Evolutionary conservation across 2,113 vertebrate species (phyloP).

Genomic region (Zosterops japonicus): DNA sequence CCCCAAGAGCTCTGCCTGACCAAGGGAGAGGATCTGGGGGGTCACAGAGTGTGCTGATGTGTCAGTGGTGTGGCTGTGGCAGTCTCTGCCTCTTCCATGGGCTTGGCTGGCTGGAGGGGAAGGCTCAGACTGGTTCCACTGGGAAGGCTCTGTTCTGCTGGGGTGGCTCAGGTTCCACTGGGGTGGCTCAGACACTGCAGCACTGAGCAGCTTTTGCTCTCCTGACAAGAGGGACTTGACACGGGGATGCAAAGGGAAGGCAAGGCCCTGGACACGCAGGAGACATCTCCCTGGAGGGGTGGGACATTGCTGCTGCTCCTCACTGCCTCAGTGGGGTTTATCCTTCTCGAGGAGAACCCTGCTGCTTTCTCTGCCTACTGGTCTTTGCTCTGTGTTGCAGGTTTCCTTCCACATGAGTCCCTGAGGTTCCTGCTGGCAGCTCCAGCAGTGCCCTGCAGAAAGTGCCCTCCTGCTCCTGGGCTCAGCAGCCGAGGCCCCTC

Average conservation of each 20-base stretch:
- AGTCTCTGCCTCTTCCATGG: neutral
- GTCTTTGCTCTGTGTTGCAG: constrained; percentile 70
- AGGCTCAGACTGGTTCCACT: rapidly evolving
- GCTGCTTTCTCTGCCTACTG: neutral
- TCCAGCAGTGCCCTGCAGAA: neutral
- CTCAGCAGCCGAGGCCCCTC: constrained; percentile 69
- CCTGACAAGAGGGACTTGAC: neutral
- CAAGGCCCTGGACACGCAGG: neutral
- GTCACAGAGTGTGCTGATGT: neutral
- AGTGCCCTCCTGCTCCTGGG: constrained; percentile 29
- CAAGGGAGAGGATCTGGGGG: neutral
- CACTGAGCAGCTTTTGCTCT: neutral
- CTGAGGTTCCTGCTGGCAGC: constrained; percentile 52
- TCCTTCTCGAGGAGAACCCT: neutral
- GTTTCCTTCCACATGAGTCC: constrained; percentile 41
- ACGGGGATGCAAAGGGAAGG: neutral
- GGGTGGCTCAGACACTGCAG: neutral
- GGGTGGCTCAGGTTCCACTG: rapidly evolving
- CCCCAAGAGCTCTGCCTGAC: neutral
- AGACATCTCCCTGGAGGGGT: neutral
- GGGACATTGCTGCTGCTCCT: neutral
- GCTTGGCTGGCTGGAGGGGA: neutral
- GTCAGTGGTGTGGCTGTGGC: neutral
- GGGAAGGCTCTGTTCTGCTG: neutral
- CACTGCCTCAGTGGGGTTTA: neutral